A percentile compares a stretch with the other conserved stretches of the same genome.
Evolutionary conservation across 2,888 invertebrate genomes (phyloP).

Genomic region (Drosophila siamana): DNA sequence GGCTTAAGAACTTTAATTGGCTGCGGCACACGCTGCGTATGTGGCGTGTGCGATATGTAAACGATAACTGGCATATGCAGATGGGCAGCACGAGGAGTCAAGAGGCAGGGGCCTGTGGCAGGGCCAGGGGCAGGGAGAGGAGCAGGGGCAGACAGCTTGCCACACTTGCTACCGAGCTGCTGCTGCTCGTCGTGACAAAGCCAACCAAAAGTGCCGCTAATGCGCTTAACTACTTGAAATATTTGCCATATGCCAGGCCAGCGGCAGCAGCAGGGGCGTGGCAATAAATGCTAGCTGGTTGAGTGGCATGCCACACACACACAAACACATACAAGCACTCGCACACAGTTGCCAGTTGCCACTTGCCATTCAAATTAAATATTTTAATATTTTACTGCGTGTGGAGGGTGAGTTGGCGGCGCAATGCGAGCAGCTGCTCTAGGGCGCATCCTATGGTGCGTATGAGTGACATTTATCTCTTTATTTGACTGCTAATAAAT

Average conservation of each 20-base stretch:
- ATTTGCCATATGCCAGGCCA: conserved; percentile 57
- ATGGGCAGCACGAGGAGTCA: too few species aligned
- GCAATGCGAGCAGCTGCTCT: conserved; percentile 40
- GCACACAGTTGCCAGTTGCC: conserved; percentile 22
- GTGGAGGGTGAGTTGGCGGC: too few species aligned
- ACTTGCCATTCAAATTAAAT: conserved; percentile 62
- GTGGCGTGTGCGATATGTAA: conserved; percentile 64
- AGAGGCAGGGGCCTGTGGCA: too few species aligned
- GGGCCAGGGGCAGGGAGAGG: too few species aligned
- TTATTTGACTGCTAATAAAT: conserved; percentile 79
- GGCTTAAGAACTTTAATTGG: conserved; percentile 78
- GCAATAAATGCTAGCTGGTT: conserved; percentile 27
- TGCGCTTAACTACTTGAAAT: conserved; percentile 81
- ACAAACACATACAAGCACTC: too few species aligned
- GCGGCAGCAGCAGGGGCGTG: conserved; percentile 18
- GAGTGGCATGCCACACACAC: conserved; percentile 46
- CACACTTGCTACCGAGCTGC: not conserved
- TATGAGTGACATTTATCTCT: conserved; percentile 78
- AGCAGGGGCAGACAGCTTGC: conserved; percentile 1
- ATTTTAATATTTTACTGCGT: conserved; percentile 66
- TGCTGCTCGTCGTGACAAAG: conserved; percentile 45
- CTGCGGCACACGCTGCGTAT: conserved; percentile 76
- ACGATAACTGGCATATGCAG: conserved; percentile 58
- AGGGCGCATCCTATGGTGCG: conserved; percentile 57
- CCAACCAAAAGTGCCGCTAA: conserved; percentile 77